A percentile compares a stretch with the other conserved stretches of the same genome.
Evolutionary conservation across 1,140 invertebrate genomes (phyloP).

Genomic region (Drosophila watanabei): DNA sequence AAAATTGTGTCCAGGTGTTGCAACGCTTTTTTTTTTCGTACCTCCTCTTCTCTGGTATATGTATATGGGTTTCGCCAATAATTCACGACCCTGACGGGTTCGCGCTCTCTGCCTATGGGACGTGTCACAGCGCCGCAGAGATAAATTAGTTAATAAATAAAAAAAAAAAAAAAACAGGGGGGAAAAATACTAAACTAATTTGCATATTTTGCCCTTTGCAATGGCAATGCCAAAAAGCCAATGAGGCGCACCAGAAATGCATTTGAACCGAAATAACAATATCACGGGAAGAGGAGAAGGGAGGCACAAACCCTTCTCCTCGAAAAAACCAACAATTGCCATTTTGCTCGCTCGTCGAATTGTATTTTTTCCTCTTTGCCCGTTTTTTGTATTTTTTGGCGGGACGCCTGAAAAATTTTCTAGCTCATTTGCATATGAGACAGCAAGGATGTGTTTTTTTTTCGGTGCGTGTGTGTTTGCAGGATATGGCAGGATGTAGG

Average conservation of each 20-base stretch:
- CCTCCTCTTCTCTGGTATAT: slow-evolving; percentile 22
- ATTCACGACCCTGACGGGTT: slow-evolving; percentile 72
- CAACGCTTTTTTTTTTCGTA: slow-evolving; percentile 68
- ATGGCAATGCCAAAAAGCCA: slow-evolving; percentile 71
- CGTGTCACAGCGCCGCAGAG: slow-evolving; percentile 73
- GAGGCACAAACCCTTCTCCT: slow-evolving; percentile 6
- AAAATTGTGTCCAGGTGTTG: slow-evolving; percentile 79
- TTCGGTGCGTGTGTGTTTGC: slow-evolving; percentile 37
- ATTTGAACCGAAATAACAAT: slow-evolving; percentile 57
- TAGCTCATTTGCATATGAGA: slow-evolving; percentile 78
- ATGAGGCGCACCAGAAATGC: slow-evolving; percentile 81
- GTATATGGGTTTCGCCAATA: slow-evolving; percentile 68
- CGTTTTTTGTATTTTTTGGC: slow-evolving; percentile 50
- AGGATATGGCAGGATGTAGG: slow-evolving; percentile 24
- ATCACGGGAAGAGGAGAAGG: background rate
- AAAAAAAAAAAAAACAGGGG: slow-evolving; percentile 26
- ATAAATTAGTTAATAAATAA: slow-evolving; percentile 85
- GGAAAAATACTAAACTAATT: slow-evolving; percentile 72
- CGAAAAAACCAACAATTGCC: slow-evolving; percentile 56
- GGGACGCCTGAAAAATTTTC: slow-evolving; percentile 58
- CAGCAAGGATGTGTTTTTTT: slow-evolving; percentile 44
- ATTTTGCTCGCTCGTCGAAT: slow-evolving; percentile 58
- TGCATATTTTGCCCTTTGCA: slow-evolving; percentile 80
- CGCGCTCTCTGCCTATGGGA: slow-evolving; percentile 63
- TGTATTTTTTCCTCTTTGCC: slow-evolving; percentile 19